Conservation (phyloP, 2,113 vertebrate genomes). For the Psittacus erithacus region DNA sequence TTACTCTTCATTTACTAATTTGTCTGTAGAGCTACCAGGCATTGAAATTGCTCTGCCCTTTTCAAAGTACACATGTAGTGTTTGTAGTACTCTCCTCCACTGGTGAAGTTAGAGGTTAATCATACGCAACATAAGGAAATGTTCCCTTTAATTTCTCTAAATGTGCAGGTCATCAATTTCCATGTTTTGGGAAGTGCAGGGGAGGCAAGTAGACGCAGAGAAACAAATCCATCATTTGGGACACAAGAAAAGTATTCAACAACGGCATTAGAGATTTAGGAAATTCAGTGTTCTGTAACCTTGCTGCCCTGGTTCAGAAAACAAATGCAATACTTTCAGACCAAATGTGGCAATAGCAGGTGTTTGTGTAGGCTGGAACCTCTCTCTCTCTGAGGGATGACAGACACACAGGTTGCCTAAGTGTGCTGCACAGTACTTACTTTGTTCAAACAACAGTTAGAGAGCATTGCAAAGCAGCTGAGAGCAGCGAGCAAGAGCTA, state of each 20-base stretch:
- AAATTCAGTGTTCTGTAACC: background rate
- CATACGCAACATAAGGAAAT: background rate
- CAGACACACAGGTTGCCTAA: background rate
- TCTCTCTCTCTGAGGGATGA: background rate
- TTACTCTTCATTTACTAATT: background rate
- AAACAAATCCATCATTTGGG: background rate
- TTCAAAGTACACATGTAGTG: background rate
- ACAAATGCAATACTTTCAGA: background rate
- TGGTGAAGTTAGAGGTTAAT: background rate
- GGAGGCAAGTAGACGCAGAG: background rate
- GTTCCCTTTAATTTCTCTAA: background rate
- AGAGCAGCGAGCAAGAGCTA: accelerated
- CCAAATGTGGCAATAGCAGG: background rate
- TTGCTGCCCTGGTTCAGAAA: background rate
- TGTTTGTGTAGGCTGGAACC: background rate
- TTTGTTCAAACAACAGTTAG: background rate
- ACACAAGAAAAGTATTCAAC: background rate
- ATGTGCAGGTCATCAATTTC: background rate
- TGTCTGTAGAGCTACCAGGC: background rate
- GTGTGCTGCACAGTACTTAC: background rate
- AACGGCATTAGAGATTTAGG: background rate
- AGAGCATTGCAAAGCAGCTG: background rate
- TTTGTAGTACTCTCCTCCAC: background rate
- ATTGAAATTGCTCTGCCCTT: background rate
- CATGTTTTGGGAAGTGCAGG: background rate